phyloP scores from a whole-genome alignment of 2,888 invertebrate species.

The Nomada fabriciana region DNA sequence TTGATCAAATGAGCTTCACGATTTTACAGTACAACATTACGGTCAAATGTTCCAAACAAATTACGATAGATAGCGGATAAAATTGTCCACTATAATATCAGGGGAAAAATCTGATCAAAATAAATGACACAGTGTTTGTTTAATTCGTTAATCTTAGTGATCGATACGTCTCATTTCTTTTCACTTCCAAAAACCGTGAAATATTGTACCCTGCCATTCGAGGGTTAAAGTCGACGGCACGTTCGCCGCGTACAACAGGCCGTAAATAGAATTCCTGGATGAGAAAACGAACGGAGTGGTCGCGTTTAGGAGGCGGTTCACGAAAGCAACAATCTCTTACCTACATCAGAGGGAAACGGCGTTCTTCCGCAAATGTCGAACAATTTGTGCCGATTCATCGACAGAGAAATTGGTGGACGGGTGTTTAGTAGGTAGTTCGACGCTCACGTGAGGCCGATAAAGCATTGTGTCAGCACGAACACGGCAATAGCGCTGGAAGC shows the following conservation, averaged over 20 bases:
- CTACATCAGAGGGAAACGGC: slow-evolving; percentile 1
- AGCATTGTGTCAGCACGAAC: slow-evolving; percentile 62
- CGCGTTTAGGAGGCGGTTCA: slow-evolving; percentile 27
- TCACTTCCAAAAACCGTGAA: neutral
- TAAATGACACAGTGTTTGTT: too few species aligned
- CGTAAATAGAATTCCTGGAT: slow-evolving; percentile 38
- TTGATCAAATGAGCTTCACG: too few species aligned
- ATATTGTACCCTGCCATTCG: neutral
- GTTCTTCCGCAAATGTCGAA: slow-evolving; percentile 31
- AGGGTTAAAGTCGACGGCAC: slow-evolving; percentile 16
- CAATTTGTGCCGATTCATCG: slow-evolving; percentile 53
- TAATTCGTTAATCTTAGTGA: too few species aligned
- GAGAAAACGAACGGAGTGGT: neutral
- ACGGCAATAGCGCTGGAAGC: slow-evolving; percentile 66
- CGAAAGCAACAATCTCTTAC: slow-evolving; percentile 17
- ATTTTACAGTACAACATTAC: too few species aligned
- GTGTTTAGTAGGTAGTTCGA: slow-evolving; percentile 49
- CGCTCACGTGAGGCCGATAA: slow-evolving; percentile 47
- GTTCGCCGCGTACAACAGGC: slow-evolving; percentile 1
- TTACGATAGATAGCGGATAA: too few species aligned
- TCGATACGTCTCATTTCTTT: too few species aligned
- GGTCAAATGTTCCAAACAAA: too few species aligned
- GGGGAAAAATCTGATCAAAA: too few species aligned
- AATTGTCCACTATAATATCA: too few species aligned
- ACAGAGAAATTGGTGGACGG: slow-evolving; percentile 33